Evolutionary conservation across 2,888 invertebrate genomes (phyloP).

Genomic region (Muscina levida): DNA sequence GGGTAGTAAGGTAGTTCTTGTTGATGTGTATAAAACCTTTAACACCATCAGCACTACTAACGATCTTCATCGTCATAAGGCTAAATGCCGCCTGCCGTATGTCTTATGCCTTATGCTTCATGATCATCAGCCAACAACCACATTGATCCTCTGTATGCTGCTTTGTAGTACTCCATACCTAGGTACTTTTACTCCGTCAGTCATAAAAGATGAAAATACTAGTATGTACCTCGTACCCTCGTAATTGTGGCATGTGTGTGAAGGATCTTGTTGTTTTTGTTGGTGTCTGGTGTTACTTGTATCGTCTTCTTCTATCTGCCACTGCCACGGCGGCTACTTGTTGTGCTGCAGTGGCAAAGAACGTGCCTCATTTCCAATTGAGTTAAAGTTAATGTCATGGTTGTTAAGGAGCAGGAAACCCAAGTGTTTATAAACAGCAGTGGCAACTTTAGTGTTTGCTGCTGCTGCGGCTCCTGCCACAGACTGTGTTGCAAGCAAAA

Average conservation of each 20-base stretch:
- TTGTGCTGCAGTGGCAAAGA: slow-evolving; percentile 39
- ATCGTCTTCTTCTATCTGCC: slow-evolving; percentile 20
- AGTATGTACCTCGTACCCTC: background rate
- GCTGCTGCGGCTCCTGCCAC: slow-evolving; percentile 31
- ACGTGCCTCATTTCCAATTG: slow-evolving; percentile 64
- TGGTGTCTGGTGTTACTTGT: slow-evolving; percentile 6
- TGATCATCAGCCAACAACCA: slow-evolving; percentile 5
- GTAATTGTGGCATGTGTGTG: slow-evolving; percentile 56
- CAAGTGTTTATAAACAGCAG: slow-evolving; percentile 32
- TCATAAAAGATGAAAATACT: slow-evolving; percentile 36
- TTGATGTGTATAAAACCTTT: slow-evolving; percentile 42
- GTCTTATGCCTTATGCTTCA: slow-evolving; percentile 15
- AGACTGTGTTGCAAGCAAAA: background rate
- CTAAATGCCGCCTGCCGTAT: background rate
- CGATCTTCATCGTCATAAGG: slow-evolving; percentile 54
- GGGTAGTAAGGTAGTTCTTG: too few species aligned
- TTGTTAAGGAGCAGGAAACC: slow-evolving; percentile 40
- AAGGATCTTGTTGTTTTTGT: slow-evolving; percentile 59
- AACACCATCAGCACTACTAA: slow-evolving; percentile 36
- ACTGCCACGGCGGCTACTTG: slow-evolving; percentile 27
- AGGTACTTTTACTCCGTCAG: slow-evolving; percentile 26
- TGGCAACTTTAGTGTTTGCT: slow-evolving; percentile 22
- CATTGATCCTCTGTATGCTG: slow-evolving; percentile 17
- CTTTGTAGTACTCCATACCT: too few species aligned
- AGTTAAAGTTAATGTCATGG: slow-evolving; percentile 65